Percentiles rank a stretch among this genome's conserved stretches.
phyloP scores from a whole-genome alignment of 2,113 vertebrate species.

The Poeciliopsis occidentalis region DNA sequence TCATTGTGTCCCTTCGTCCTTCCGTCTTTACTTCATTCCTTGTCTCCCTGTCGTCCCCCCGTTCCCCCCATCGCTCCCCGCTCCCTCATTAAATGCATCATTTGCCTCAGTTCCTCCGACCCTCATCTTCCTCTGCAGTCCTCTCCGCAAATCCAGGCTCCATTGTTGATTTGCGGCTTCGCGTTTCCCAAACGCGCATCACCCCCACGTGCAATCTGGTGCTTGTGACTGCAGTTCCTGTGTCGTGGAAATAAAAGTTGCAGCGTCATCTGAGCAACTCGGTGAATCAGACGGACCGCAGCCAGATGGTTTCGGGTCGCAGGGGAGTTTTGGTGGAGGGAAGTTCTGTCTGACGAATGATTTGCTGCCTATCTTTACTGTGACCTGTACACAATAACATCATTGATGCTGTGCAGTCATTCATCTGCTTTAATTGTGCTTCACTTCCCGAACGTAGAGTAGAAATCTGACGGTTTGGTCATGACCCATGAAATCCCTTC shows the following conservation, averaged over 20 bases:
- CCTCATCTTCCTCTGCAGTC: constrained; percentile 5
- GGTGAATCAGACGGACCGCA: constrained; percentile 56
- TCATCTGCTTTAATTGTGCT: constrained; percentile 18
- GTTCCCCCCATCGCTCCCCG: constrained; percentile 2
- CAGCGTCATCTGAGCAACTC: constrained; percentile 53
- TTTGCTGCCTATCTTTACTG: constrained; percentile 13
- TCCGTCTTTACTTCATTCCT: too few relatives aligned
- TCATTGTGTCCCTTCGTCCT: too few relatives aligned
- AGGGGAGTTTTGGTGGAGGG: not conserved
- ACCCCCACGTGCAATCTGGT: constrained; percentile 42
- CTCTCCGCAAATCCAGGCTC: constrained; percentile 22
- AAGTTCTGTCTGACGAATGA: constrained; percentile 18
- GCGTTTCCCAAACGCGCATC: constrained; percentile 42
- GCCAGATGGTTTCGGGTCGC: constrained; percentile 54
- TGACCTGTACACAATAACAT: constrained; percentile 16
- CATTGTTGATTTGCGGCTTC: constrained; percentile 39
- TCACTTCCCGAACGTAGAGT: constrained; percentile 5
- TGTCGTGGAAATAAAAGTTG: constrained; percentile 54
- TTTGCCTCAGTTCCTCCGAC: constrained; percentile 1
- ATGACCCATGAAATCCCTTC: not conserved
- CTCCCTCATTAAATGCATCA: constrained; percentile 20
- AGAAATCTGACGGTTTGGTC: constrained; percentile 15
- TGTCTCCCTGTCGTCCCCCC: constrained; percentile 20
- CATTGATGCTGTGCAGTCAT: constrained; percentile 8
- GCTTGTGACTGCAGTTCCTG: constrained; percentile 23